These are phyloP conservation scores for Sinopyrophorus schimmeli DNA, from an alignment of 2,888 invertebrate species.

Conservation along the genomic window DNA sequence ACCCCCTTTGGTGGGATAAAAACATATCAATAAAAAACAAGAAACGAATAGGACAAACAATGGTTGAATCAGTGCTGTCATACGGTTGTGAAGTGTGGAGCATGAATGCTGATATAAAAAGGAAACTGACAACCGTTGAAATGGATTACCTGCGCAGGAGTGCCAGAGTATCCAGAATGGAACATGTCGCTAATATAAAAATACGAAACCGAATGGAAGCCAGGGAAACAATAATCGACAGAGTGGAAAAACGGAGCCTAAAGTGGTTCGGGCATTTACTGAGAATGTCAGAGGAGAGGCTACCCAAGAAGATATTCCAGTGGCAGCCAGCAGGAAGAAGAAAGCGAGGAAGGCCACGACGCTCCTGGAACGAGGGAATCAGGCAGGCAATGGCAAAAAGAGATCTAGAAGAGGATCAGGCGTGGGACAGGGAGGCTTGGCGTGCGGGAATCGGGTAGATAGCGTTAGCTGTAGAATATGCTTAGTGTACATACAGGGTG, in stretches of 20 bases:
- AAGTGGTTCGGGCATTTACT: constrained; percentile 6
- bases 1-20: neutral
- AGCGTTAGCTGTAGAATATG: too few species aligned
- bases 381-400: too few species aligned
- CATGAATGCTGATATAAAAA: constrained; percentile 3
- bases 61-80: constrained; percentile 1
- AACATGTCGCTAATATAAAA: constrained; percentile 7
- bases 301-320: too few species aligned
- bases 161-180: constrained; percentile 6
- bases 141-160: constrained; percentile 3
- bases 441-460: too few species aligned
- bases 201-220: constrained; percentile 13
- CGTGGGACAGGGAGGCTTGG: too few species aligned
- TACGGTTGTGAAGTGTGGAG: constrained; percentile 6
- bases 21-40: neutral
- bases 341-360: too few species aligned
- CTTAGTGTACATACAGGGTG: too few species aligned
- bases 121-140: constrained; percentile 1
- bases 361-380: too few species aligned
- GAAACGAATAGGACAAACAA: neutral
- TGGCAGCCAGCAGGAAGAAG: too few species aligned
- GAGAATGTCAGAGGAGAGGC: too few species aligned
- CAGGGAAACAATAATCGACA: constrained; percentile 11
- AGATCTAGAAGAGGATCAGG: too few species aligned
- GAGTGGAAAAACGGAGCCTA: constrained; percentile 6